phyloP scores from a whole-genome alignment of 2,113 vertebrate genomes.

The Cranoglanis bouderius region DNA sequence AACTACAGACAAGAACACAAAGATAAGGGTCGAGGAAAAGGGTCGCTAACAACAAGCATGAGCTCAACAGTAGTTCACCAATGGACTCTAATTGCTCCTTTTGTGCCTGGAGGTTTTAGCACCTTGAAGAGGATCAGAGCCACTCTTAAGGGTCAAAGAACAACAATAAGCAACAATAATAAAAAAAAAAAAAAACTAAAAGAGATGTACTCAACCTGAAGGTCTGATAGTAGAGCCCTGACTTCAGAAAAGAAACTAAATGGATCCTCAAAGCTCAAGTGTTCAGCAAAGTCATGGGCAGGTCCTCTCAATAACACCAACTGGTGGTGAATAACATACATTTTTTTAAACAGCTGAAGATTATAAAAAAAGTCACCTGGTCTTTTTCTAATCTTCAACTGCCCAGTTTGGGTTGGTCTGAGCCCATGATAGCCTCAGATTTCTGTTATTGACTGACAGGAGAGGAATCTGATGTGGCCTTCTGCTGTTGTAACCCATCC shows the following conservation, averaged over 20 bases:
- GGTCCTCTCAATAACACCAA: background rate
- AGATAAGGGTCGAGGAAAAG: slow-evolving; percentile 13
- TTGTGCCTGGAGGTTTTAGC: slow-evolving; percentile 18
- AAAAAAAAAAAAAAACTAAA: background rate
- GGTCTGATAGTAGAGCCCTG: background rate
- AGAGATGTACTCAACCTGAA: background rate
- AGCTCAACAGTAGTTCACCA: background rate
- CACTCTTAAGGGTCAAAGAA: slow-evolving; percentile 5
- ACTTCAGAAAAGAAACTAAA: background rate
- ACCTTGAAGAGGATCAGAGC: slow-evolving; percentile 17
- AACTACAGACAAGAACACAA: slow-evolving; percentile 18
- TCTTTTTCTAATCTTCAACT: no score
- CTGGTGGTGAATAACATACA: no score
- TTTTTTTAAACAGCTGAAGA: no score
- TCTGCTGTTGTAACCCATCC: no score
- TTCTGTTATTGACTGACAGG: no score
- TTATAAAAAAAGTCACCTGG: no score
- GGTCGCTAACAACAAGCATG: slow-evolving; percentile 29
- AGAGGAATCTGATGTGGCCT: no score
- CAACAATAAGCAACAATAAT: slow-evolving; percentile 21
- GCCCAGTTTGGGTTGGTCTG: no score
- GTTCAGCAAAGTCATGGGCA: background rate
- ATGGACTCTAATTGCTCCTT: slow-evolving; percentile 15
- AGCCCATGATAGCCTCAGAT: no score
- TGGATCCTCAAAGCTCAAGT: background rate